phyloP scores from a whole-genome alignment of 2,797 vertebrate genomes.

The Ciconia nigra region DNA sequence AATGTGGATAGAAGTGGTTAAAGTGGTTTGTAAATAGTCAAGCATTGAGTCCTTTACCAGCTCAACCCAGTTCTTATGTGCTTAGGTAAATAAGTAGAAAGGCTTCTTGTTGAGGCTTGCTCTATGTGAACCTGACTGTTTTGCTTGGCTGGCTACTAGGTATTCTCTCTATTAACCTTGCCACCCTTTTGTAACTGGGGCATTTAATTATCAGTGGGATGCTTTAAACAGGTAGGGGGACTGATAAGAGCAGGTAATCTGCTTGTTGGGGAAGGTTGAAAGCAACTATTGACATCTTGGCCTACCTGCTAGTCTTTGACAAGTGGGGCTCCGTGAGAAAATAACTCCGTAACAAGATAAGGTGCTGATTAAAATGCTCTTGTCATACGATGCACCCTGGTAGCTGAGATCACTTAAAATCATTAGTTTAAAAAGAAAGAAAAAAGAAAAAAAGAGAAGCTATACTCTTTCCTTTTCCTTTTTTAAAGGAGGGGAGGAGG shows the following conservation, averaged over 20 bases:
- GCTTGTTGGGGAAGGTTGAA: conserved; percentile 64
- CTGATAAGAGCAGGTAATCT: conserved; percentile 75
- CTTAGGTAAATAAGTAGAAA: conserved; percentile 80
- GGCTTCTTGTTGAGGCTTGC: conserved; percentile 90
- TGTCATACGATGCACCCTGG: conserved; percentile 15
- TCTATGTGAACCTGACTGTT: conserved; percentile 88
- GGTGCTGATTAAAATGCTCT: conserved; percentile 29
- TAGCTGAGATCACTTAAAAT: conserved; percentile 30
- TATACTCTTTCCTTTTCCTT: not conserved
- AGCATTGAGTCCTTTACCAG: conserved; percentile 77
- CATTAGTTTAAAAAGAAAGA: not conserved
- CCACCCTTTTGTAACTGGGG: conserved; percentile 92
- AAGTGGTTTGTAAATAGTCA: conserved; percentile 80
- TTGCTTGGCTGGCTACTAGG: conserved; percentile 90
- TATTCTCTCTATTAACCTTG: conserved; percentile 97
- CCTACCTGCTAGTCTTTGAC: conserved; percentile 49
- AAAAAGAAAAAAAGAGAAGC: not conserved
- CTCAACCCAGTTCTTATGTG: conserved; percentile 79
- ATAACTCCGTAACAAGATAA: conserved; percentile 63
- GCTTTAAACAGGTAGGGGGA: conserved; percentile 85
- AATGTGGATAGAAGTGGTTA: conserved; percentile 68
- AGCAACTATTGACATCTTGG: conserved; percentile 69
- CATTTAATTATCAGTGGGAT: conserved; percentile 91
- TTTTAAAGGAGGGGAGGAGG: not conserved
- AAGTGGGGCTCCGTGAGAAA: conserved; percentile 70